Evolutionary conservation across 2,113 vertebrate species (phyloP), one percentile per base, ranked within the genome.

Genomic region (Petroica traversi): DNA sequence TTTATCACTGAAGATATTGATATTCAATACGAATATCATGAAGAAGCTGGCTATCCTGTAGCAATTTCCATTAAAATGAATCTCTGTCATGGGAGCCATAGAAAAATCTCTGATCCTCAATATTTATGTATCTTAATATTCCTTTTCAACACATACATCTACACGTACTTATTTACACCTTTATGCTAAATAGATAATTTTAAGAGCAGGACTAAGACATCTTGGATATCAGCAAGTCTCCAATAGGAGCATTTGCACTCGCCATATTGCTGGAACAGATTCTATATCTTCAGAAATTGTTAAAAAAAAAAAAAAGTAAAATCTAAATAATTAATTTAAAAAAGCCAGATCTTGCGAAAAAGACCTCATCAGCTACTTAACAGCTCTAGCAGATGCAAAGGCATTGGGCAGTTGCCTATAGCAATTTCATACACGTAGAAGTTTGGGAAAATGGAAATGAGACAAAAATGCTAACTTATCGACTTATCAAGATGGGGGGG

Each of bases 211-310:
- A 85, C 62, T 89, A 45, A 76, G 69, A 46, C 67, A 73, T 96
- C 74, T 69, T 34, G 76, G 66, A 68, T 78, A 69, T 81, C 75
- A 72, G 78, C 81, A 40, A 76, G 72, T 75, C 77, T 89, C 82
- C 88, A 77, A 68, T 88, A 57, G 46, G 41, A 95, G 82, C 81
- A 93, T 96, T 96, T 96, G 92, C 79, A 86, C 94, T 96, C 16
- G 1, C 93, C 89, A 93, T 95, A 94, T 94, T 96, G 93, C 92
- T 94, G 87, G 79, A 95, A 96, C 95, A 95, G 96, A 96, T 95
- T 96, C 93, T 85, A 89, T 93, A 93, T 81, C 76, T 75, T 86
- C 77, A 77, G 75, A 95, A 88, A 93, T 80, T 19, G 52, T 80
- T 11, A 46, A 76, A 45, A 82, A 61, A 49, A 45, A 57, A 34